These are phyloP conservation scores for Hirtodrosophila cameraria DNA, from an alignment of 2,888 invertebrate species.

Conservation along the genomic window DNA sequence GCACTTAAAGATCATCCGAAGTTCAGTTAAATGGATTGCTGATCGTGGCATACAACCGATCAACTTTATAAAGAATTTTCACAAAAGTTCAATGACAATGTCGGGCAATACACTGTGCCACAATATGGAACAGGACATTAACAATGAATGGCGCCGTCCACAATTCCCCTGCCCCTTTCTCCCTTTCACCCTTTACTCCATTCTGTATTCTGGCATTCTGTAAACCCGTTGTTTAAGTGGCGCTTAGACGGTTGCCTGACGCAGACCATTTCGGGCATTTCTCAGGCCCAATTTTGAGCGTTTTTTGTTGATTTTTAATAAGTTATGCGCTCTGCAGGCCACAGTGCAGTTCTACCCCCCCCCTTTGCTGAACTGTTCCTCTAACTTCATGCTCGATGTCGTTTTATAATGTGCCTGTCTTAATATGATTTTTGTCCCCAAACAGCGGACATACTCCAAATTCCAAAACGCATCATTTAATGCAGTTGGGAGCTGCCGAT, in stretches of 20 bases:
- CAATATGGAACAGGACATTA: conserved; percentile 41
- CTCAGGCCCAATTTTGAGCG: conserved; percentile 58
- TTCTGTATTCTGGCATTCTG: conserved; percentile 20
- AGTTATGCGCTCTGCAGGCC: conserved; percentile 75
- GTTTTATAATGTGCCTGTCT: conserved; percentile 81
- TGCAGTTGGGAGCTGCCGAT: conserved; percentile 15
- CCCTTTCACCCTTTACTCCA: too few relatives aligned
- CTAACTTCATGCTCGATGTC: conserved; percentile 33
- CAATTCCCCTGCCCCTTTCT: conserved; percentile 10
- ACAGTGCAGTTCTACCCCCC: conserved; percentile 7
- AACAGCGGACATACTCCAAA: conserved; percentile 71
- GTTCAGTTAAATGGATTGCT: conserved; percentile 10
- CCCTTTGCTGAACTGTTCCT: too few relatives aligned
- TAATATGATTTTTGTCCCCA: conserved; percentile 83
- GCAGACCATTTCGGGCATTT: conserved; percentile 65
- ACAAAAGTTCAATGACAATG: conserved; percentile 54
- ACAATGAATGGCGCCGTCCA: conserved; percentile 83
- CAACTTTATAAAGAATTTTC: conserved; percentile 27
- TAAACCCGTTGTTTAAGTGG: conserved; percentile 70
- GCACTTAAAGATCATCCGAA: conserved; percentile 15
- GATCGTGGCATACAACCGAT: not conserved
- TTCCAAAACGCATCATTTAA: conserved; percentile 78
- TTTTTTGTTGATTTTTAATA: conserved; percentile 74
- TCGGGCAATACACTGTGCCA: conserved; percentile 11
- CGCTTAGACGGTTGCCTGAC: conserved; percentile 63